These are phyloP conservation scores for Anguilla japonica DNA, from an alignment of 2,113 vertebrate species.

Conservation along the genomic window DNA sequence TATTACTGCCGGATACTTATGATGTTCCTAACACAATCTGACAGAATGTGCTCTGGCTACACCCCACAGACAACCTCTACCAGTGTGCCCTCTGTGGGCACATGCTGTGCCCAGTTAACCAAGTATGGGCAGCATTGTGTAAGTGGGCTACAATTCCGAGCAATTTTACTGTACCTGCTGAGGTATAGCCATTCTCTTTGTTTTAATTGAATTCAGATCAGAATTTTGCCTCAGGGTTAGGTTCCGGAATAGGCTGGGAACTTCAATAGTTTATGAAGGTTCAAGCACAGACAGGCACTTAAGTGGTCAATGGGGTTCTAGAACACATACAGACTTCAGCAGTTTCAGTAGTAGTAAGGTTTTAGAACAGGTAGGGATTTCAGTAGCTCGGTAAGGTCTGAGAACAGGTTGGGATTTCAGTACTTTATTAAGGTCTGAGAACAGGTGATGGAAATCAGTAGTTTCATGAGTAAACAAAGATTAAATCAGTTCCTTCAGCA, in stretches of 20 bases:
- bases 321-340: background rate
- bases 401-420: too few relatives aligned
- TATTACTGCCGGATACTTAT: conserved; percentile 17
- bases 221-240: background rate
- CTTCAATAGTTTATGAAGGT: background rate
- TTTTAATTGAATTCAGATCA: background rate
- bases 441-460: too few relatives aligned
- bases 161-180: background rate
- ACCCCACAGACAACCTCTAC: background rate
- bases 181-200: background rate
- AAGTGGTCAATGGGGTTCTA: background rate
- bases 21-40: conserved; percentile 3
- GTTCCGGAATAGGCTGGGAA: background rate
- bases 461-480: too few relatives aligned
- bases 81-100: background rate
- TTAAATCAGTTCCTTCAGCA: background rate
- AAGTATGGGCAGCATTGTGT: background rate
- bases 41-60: background rate
- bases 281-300: background rate
- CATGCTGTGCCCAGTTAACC: background rate
- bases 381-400: too few relatives aligned
- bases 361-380: background rate
- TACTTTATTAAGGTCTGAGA: too few relatives aligned
- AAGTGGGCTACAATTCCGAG: background rate
- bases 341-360: background rate